A percentile compares a stretch with the other conserved stretches of the same genome.
Conservation (phyloP, 1,140 invertebrate genomes). For the Drosophila kanapiae region DNA sequence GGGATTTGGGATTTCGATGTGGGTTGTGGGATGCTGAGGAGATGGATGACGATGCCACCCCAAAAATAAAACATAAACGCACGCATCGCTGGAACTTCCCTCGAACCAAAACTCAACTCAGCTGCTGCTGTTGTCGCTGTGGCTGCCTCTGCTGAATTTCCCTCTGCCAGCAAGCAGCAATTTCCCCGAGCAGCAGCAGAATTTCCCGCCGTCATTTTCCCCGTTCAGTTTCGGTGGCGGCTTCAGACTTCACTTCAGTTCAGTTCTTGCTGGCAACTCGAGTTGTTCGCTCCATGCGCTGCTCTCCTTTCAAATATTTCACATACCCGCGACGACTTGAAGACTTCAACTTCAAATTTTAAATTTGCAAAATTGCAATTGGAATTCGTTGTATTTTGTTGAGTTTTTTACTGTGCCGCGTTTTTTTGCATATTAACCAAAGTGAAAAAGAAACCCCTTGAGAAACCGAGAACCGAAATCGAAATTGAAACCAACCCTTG, state of each 20-base stretch:
- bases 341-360: background rate
- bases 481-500: slow-evolving; percentile 20
- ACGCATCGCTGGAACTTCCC: slow-evolving; percentile 46
- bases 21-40: slow-evolving; percentile 5
- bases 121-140: background rate
- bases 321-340: background rate
- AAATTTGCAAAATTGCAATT: background rate
- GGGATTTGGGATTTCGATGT: background rate
- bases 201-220: slow-evolving; percentile 32
- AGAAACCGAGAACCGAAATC: background rate
- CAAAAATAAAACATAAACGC: slow-evolving; percentile 40
- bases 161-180: slow-evolving; percentile 27
- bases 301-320: background rate
- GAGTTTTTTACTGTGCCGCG: slow-evolving; percentile 15
- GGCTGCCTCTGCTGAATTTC: slow-evolving; percentile 20
- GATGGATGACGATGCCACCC: slow-evolving; percentile 28
- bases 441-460: background rate
- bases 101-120: background rate
- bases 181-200: slow-evolving; percentile 20
- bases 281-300: slow-evolving; percentile 25
- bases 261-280: slow-evolving; percentile 41
- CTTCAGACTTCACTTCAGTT: slow-evolving; percentile 13
- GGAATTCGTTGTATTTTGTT: background rate
- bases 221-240: slow-evolving; percentile 29
- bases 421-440: background rate